Percentiles rank a stretch among this genome's conserved stretches.
phyloP scores from a whole-genome alignment of 2,888 invertebrate species.

The Eupithecia pulchellata region DNA sequence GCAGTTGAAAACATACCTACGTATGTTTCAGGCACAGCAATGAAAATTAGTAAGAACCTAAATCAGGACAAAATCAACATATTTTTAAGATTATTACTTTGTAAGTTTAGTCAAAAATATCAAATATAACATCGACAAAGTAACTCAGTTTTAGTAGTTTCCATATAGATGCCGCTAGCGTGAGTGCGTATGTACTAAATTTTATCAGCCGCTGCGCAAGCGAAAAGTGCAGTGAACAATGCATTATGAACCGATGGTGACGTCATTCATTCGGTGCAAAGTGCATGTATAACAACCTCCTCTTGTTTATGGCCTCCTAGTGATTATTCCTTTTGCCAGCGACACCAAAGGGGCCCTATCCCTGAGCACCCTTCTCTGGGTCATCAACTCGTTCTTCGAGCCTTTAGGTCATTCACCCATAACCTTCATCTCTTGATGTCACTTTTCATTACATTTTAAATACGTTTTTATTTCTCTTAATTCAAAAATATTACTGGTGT shows the following conservation, averaged over 20 bases:
- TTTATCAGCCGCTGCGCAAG: conserved; percentile 53
- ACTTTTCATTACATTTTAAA: conserved; percentile 23
- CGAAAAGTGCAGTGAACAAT: conserved; percentile 77
- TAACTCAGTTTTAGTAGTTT: neutral
- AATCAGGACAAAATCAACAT: neutral
- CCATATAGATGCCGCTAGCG: conserved; percentile 15
- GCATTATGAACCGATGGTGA: conserved; percentile 69
- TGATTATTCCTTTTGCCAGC: conserved; percentile 81
- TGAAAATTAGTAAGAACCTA: no score
- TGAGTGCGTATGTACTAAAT: conserved; percentile 20
- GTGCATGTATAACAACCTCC: conserved; percentile 83
- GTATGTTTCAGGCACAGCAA: no score
- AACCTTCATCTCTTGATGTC: conserved; percentile 52
- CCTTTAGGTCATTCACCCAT: conserved; percentile 70
- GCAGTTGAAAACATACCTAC: no score
- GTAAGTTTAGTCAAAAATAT: neutral
- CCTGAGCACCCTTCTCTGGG: conserved; percentile 83
- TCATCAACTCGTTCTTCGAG: conserved; percentile 61
- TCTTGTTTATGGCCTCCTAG: conserved; percentile 77
- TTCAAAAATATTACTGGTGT: neutral
- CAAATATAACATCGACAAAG: neutral
- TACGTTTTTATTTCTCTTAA: neutral
- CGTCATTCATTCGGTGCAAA: conserved; percentile 84
- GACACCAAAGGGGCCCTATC: conserved; percentile 85
- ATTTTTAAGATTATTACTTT: neutral